Evolutionary conservation across 2,797 vertebrate species (phyloP), one percentile per base, ranked within the genome.

Genomic region (Cossypha caffra): DNA sequence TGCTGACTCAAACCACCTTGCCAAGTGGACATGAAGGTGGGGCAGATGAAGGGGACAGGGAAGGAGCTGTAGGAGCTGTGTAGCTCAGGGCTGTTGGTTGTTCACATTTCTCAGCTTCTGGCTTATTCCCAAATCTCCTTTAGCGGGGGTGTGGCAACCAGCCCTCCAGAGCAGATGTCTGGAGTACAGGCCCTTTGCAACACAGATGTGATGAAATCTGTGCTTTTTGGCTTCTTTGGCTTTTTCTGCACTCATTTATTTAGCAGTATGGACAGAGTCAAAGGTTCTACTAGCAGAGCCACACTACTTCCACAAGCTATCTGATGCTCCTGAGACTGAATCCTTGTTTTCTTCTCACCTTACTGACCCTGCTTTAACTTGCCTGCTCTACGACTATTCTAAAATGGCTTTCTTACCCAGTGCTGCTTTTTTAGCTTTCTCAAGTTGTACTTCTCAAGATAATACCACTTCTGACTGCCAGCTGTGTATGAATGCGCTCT

Each of bases 401-500:
- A 72, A 91, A 95, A 88, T 81, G 76, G 43, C 43, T 76, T 42
- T 88, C 48, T 88, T 77, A 64, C 35, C 25, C 54, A 7, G 59
- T 95, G 66, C 58, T 93, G 47, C 48, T 91, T 40, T 92, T 95
- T 88, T 67, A 91, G 93, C 55, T 90, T 96, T 92, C 85, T 88
- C 92, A 89, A 73, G 80, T 76, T 91, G 69, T 78, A 0, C 55
- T 92, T 85, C 88, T 92, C 72, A 77, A 96, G 93, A 96, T 95
- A 95, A 94, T 94, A 97, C 93, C 93, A 84, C 76, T 93, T 91
- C 76, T 96, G 84, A 93, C 93, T 96, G 89, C 94, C 91, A 96
- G 93, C 89, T 95, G 85, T 93, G 82, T 66, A 86, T 96, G 83
- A 96, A 90, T 92, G 77, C 84, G 55, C 64, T 93, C 67, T 81